Evolutionary conservation across 2,113 vertebrate genomes (phyloP).

Genomic region (Pollimyrus isidori): DNA sequence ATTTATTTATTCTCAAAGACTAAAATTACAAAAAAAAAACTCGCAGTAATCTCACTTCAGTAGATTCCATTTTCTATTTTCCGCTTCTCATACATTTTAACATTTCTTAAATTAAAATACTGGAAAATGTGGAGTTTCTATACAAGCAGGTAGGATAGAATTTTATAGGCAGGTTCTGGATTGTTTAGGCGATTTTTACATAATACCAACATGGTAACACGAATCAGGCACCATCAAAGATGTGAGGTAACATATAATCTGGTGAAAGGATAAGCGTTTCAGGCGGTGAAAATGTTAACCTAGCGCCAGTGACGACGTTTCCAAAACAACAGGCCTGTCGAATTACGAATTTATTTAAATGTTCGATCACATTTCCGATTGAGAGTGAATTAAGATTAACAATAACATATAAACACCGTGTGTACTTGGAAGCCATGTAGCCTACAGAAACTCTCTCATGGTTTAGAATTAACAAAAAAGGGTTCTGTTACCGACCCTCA

Average conservation of each 20-base stretch:
- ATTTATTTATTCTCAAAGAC: not conserved
- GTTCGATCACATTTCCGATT: not conserved
- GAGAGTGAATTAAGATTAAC: not conserved
- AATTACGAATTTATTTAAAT: not conserved
- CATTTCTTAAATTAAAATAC: not conserved
- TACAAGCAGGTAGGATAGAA: not conserved
- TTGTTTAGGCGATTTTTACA: not conserved
- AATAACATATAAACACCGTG: not conserved
- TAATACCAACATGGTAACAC: not conserved
- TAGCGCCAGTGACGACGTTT: not conserved
- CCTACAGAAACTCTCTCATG: not conserved
- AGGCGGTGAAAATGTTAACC: not conserved
- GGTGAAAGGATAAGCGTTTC: not conserved
- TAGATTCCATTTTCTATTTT: not conserved
- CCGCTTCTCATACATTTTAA: not conserved
- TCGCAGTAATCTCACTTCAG: not conserved
- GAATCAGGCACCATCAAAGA: not conserved
- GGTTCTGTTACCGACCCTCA: not conserved
- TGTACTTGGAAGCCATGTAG: not conserved
- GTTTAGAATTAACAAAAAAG: not conserved
- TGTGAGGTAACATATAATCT: not conserved
- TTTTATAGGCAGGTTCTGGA: not conserved
- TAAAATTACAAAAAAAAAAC: not conserved
- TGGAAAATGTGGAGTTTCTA: not conserved
- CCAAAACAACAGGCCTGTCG: not conserved